phyloP scores from a whole-genome alignment of 64 coral and sea anemone species.

The Orbicella faveolata region DNA sequence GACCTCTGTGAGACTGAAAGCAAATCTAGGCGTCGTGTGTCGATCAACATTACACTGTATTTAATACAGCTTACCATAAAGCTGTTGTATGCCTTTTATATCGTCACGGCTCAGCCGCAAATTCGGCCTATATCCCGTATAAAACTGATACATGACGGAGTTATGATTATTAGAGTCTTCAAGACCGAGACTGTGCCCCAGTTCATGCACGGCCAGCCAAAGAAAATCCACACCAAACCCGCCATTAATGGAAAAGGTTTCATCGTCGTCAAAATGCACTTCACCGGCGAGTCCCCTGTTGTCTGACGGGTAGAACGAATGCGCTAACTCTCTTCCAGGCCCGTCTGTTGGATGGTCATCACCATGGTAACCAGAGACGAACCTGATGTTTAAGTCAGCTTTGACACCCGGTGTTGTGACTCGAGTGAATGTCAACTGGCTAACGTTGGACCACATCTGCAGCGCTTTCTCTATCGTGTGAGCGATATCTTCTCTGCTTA shows the following conservation, averaged over 20 bases:
- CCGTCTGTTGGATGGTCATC: constrained; percentile 72
- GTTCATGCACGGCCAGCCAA: constrained; percentile 55
- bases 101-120: constrained; percentile 36
- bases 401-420: neutral
- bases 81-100: constrained; percentile 15
- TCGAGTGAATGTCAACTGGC: constrained; percentile 49
- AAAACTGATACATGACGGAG: constrained; percentile 46
- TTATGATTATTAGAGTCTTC: constrained; percentile 3
- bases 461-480: constrained; percentile 49
- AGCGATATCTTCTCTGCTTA: constrained; percentile 44
- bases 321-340: constrained; percentile 39
- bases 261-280: constrained; percentile 50
- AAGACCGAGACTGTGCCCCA: constrained; percentile 54
- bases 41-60: no score
- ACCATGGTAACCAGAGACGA: constrained; percentile 54
- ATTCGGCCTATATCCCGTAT: constrained; percentile 1
- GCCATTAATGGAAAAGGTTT: constrained; percentile 8
- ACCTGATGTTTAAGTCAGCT: constrained; percentile 71
- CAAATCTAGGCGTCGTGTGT: no score
- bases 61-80: constrained; percentile 37
- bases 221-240: constrained; percentile 35
- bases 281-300: constrained; percentile 17
- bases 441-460: constrained; percentile 55
- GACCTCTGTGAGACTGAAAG: no score
- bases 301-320: constrained; percentile 53